Base-by-base conservation (phyloP, 2,888 invertebrate genomes). In the Atherix ibis region DNA sequence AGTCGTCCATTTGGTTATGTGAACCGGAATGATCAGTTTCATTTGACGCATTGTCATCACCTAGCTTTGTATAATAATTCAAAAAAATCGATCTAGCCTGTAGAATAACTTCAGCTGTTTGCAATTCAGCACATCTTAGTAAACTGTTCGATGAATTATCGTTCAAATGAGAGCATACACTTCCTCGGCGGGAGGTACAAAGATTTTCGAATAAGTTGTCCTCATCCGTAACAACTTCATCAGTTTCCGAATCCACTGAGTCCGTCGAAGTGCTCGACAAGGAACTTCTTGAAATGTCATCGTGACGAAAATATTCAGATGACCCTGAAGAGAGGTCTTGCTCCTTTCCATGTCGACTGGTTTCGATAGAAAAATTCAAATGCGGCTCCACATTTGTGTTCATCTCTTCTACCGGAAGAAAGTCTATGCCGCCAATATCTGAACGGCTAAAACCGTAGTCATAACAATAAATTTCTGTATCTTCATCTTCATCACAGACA, bases 141-240 rank as follows among this genome's bases (percentile, higher is more conserved):
- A 39, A 17, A 19, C 34, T 33, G 13, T 22, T 22, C 4, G 24
- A 10, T 13, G 32, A 32, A 18, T 27, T 33, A 14, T 30, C 27
- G n/a, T 17, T 15, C 29, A 19, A 35, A 25, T 35, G 30, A 12
- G 35, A 38, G 27, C 33, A 39, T 16, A 27, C 17, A 12, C 32
- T 28, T 32, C 26, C 32, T n/a, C n/a, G n/a, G n/a, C n/a, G n/a
- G 6, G 36, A 39, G 28, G 35, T 33, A 25, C 40, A 40, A n/a
- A 40, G 35, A 16, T 18, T 35, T 18, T 40, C 40, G 12, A 40
- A 40, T 16, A 40, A 28, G 28, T 40, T 40, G n/a, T 40, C 40
- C 13, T 40, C 40, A 8, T 39, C 25, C 13, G 26, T 39, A 15
- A 27, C 16, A 22, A 19, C 10, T 18, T 19, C 18, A 9, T 28